These are phyloP conservation scores for Manacus vitellinus DNA, from an alignment of 2,113 vertebrate species.

Conservation along the genomic window DNA sequence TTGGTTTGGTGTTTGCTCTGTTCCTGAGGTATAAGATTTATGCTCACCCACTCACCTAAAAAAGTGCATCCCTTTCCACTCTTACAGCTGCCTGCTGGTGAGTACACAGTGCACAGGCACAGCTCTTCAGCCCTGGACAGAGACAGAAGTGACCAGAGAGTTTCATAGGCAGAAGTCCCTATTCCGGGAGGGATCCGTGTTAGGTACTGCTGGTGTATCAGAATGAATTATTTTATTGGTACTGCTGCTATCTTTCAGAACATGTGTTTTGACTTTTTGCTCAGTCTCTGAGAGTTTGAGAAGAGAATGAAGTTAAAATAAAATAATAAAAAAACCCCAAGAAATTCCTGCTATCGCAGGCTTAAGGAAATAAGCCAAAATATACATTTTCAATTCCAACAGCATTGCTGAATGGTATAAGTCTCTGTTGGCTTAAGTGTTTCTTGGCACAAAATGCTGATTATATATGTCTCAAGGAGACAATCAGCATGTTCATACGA, in stretches of 20 bases:
- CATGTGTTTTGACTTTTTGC: conserved; percentile 47
- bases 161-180: not conserved
- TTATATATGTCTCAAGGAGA: conserved; percentile 56
- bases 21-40: not conserved
- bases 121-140: not conserved
- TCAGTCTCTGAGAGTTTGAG: conserved; percentile 9
- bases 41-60: not conserved
- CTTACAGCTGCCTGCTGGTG: not conserved
- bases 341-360: conserved; percentile 28
- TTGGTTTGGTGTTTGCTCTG: not conserved
- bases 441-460: conserved; percentile 66
- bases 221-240: conserved; percentile 4
- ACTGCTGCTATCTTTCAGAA: conserved; percentile 1
- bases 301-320: conserved; percentile 20
- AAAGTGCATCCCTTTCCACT: not conserved
- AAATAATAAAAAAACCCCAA: not conserved
- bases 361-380: conserved; percentile 47
- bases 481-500: conserved; percentile 55
- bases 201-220: not conserved
- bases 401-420: conserved; percentile 56
- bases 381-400: conserved; percentile 53
- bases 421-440: conserved; percentile 52
- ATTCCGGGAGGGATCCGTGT: not conserved
- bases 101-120: not conserved
- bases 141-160: not conserved